Percentiles rank a stretch among this genome's conserved stretches.
These are phyloP conservation scores for Podarcis cretensis DNA, from an alignment of 2,113 vertebrate genomes.

Conservation along the genomic window DNA sequence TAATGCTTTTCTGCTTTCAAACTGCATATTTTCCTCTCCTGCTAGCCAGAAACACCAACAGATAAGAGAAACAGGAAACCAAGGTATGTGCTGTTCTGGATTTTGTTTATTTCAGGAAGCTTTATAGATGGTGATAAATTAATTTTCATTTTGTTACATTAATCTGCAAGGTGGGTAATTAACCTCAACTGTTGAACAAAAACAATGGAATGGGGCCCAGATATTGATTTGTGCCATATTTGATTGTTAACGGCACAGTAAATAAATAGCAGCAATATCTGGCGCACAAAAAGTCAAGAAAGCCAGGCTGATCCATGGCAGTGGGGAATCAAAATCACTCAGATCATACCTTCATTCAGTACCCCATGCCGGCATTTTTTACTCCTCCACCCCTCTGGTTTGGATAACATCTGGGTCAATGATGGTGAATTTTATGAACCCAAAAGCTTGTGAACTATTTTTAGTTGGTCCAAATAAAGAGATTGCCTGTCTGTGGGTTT, in stretches of 20 bases:
- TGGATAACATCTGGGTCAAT: neutral
- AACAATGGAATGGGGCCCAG: neutral
- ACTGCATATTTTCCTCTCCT: neutral
- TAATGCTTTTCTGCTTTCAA: neutral
- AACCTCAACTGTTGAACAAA: neutral
- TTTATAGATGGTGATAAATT: neutral
- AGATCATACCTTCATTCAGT: neutral
- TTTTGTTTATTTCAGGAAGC: neutral
- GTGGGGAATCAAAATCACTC: neutral
- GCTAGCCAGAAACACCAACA: neutral
- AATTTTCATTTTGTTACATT: neutral
- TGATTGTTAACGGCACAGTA: neutral
- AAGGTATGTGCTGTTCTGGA: neutral
- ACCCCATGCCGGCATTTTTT: neutral
- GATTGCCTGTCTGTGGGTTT: too few relatives aligned
- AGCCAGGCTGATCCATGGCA: too few relatives aligned
- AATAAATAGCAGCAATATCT: neutral
- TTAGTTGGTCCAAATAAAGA: too few relatives aligned
- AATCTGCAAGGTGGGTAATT: neutral
- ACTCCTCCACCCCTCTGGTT: neutral
- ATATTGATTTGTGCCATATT: neutral
- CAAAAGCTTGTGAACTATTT: neutral
- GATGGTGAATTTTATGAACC: neutral
- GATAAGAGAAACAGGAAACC: neutral
- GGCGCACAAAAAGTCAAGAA: neutral